Evolutionary conservation across 2,113 vertebrate genomes (phyloP).

Genomic region (Fulmarus glacialis): DNA sequence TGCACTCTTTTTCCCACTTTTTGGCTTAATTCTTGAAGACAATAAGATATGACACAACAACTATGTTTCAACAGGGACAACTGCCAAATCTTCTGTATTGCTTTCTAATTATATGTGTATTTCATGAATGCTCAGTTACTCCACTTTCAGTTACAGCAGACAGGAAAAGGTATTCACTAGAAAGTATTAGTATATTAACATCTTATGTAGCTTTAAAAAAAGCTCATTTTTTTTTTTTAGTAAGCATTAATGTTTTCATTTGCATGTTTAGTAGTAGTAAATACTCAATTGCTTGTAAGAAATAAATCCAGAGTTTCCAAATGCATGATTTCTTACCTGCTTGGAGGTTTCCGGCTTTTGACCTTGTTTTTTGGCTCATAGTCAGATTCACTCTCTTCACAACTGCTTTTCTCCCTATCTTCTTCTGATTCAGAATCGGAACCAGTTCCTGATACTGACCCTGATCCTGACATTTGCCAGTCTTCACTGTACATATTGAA

Average conservation of each 20-base stretch:
- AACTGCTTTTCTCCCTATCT: constrained; percentile 81
- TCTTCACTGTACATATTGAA: constrained; percentile 77
- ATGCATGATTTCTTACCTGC: constrained; percentile 78
- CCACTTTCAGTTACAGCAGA: not conserved
- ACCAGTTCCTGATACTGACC: constrained; percentile 78
- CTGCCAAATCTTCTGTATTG: not conserved
- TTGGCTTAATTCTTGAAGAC: constrained; percentile 83
- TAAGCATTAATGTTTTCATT: not conserved
- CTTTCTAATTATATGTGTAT: not conserved
- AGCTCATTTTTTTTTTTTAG: too few relatives aligned
- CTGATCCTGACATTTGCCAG: constrained; percentile 91
- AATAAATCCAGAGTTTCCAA: not conserved
- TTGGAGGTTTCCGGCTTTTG: constrained; percentile 91
- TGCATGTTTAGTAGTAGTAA: accelerated
- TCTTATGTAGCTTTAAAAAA: not conserved
- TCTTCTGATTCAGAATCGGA: constrained; percentile 87
- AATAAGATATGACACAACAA: not conserved
- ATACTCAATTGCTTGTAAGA: not conserved
- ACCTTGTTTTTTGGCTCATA: constrained; percentile 96
- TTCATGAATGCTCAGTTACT: not conserved
- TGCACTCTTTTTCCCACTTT: constrained; percentile 89
- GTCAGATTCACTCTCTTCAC: constrained; percentile 95
- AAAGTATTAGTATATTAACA: not conserved
- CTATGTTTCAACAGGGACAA: not conserved
- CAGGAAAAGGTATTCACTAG: not conserved